phyloP scores from a whole-genome alignment of 2,113 vertebrate species.

The Cyanistes caeruleus region DNA sequence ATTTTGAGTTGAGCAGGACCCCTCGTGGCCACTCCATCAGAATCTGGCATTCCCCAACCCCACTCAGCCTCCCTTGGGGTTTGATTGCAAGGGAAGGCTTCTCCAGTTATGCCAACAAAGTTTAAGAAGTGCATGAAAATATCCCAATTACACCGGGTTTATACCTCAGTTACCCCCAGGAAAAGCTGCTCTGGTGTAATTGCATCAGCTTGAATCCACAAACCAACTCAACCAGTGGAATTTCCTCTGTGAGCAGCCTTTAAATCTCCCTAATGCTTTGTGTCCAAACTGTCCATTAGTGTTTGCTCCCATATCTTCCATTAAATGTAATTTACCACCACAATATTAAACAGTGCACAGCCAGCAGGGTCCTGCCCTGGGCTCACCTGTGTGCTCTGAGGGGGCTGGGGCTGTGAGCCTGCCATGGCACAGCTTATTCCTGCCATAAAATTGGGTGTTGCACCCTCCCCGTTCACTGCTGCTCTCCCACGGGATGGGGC shows the following conservation, averaged over 20 bases:
- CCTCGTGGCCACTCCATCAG: conserved; percentile 17
- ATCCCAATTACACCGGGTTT: not conserved
- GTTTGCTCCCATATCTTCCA: not conserved
- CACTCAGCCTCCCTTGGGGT: not conserved
- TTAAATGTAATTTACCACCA: not conserved
- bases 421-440: not conserved
- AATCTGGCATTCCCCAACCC: not conserved
- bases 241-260: not conserved
- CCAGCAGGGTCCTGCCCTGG: not conserved
- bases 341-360: rapidly evolving
- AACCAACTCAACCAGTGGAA: not conserved
- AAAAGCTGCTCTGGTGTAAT: not conserved
- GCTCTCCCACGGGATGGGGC: rapidly evolving
- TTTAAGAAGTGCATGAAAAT: not conserved
- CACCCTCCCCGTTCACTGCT: not conserved
- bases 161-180: rapidly evolving
- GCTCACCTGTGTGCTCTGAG: rapidly evolving
- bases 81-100: not conserved
- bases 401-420: not conserved
- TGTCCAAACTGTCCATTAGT: not conserved
- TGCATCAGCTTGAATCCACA: not conserved
- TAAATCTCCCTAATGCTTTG: not conserved
- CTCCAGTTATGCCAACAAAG: not conserved
- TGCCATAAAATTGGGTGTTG: rapidly evolving
- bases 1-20: conserved; percentile 19